These are phyloP conservation scores for Drosophila rufa DNA, from an alignment of 1,140 invertebrate genomes.

Conservation along the genomic window DNA sequence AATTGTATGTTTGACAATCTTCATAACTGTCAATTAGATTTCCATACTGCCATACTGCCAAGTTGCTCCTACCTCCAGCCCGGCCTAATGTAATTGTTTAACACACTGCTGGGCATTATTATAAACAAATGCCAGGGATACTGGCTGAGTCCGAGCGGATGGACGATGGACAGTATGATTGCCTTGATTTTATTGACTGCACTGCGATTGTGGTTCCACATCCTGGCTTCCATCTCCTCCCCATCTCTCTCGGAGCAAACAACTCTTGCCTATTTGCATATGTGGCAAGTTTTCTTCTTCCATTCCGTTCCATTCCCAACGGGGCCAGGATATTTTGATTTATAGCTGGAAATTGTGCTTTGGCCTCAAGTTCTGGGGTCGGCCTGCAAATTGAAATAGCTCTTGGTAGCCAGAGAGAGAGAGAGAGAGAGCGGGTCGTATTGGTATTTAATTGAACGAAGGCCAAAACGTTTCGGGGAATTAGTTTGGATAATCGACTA, in stretches of 20 bases:
- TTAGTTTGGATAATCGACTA: conserved; percentile 37
- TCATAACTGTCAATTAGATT: conserved; percentile 84
- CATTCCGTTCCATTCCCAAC: conserved; percentile 5
- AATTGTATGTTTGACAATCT: conserved; percentile 83
- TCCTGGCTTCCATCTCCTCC: background rate
- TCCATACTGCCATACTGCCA: conserved; percentile 39
- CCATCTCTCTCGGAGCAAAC: background rate
- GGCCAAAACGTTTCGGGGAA: conserved; percentile 13
- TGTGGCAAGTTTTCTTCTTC: conserved; percentile 8
- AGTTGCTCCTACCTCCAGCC: too few species aligned
- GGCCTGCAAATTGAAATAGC: conserved; percentile 15
- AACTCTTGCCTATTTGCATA: conserved; percentile 35
- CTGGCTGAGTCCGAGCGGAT: background rate
- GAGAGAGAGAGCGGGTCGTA: conserved; percentile 9
- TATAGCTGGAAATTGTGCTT: conserved; percentile 40
- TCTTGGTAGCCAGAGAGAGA: conserved; percentile 3
- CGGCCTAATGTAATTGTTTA: conserved; percentile 76
- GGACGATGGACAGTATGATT: conserved; percentile 36
- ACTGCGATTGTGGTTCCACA: conserved; percentile 40
- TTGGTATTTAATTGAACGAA: conserved; percentile 38
- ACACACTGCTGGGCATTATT: conserved; percentile 77
- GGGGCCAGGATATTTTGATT: conserved; percentile 39
- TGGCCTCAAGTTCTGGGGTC: background rate
- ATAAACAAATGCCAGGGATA: conserved; percentile 66
- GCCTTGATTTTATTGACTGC: conserved; percentile 76